Evolutionary conservation across 2,888 invertebrate species (phyloP).

Genomic region (Diploptera punctata): DNA sequence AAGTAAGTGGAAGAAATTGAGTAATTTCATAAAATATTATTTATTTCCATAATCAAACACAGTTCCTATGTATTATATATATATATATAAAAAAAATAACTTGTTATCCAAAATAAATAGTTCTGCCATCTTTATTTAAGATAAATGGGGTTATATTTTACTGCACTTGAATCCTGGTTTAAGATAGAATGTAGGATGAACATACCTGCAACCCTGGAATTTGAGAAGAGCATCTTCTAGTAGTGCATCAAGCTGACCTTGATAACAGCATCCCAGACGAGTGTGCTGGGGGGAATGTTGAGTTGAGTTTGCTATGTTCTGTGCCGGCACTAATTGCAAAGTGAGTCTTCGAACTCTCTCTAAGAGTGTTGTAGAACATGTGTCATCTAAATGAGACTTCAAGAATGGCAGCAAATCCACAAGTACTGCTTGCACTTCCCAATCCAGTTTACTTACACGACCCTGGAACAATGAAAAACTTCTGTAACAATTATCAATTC

Average conservation of each 20-base stretch:
- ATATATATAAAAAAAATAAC: no score
- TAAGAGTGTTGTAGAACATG: conserved; percentile 60
- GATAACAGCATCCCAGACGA: conserved; percentile 44
- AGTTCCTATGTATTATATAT: no score
- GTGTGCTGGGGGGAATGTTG: conserved; percentile 6
- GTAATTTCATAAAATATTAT: no score
- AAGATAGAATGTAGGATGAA: no score
- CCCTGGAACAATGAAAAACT: background rate
- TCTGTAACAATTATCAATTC: no score
- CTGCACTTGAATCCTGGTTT: no score
- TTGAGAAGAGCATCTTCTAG: conserved; percentile 55
- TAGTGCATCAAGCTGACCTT: conserved; percentile 56
- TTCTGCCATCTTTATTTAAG: no score
- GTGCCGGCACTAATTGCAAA: conserved; percentile 53
- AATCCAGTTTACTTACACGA: conserved; percentile 28
- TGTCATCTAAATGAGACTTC: conserved; percentile 61
- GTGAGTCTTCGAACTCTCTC: conserved; percentile 61
- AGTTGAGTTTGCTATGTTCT: conserved; percentile 2
- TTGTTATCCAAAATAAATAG: no score
- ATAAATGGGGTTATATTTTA: no score
- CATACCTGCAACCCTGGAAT: conserved; percentile 57
- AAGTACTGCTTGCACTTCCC: conserved; percentile 50
- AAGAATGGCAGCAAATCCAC: conserved; percentile 62
- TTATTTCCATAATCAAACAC: no score
- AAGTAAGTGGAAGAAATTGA: no score